Evolutionary conservation across 2,113 vertebrate genomes (phyloP), one percentile per base, ranked within the genome.

Genomic region (Poecile atricapillus): DNA sequence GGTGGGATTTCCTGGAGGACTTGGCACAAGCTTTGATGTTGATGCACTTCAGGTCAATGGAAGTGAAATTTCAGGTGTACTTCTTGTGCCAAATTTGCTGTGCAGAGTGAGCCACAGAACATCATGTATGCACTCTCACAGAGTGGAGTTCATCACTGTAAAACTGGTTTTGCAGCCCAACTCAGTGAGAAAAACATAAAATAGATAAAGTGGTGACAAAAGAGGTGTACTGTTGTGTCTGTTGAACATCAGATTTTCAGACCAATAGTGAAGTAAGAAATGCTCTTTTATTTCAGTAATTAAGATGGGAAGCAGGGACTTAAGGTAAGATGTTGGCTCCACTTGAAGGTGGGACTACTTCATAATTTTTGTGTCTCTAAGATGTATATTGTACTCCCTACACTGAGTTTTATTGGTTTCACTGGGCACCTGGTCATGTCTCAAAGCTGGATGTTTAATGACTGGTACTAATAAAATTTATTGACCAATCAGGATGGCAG

Each of bases 121-220:
- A n/a, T 33, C 23, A 19, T 1, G 0, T 46, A 12, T 56, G 65
- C 21, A 16, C 10, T 87, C 8, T 23, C 17, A 33, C 1, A 0
- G 30, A 27, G 31, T 14, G 21, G 41, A 70, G 6, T 43, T 83
- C n/a, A 64, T 24, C 30, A 25, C 35, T 4, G 4, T 68, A 81
- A 78, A 39, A 3, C 8, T 27, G 47, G 28, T 92, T 89, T 83
- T 78, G 2, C 43, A 73, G 28, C n/a, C 27, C 15, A 67, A 10
- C 17, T 71, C 16, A 5, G 23, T 31, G 31, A 56, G 41, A 37
- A 85, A 58, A 75, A 28, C 5, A 44, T 64, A 92, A 74, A 78
- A 39, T 6, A 47, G 9, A 56, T 21, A 56, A 70, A 14, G 30
- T 62, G 37, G 10, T 71, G 24, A 19, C 49, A 76, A 55, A 79